These are phyloP conservation scores for Proterorhinus semilunaris DNA, from an alignment of 2,113 vertebrate genomes.

Conservation along the genomic window DNA sequence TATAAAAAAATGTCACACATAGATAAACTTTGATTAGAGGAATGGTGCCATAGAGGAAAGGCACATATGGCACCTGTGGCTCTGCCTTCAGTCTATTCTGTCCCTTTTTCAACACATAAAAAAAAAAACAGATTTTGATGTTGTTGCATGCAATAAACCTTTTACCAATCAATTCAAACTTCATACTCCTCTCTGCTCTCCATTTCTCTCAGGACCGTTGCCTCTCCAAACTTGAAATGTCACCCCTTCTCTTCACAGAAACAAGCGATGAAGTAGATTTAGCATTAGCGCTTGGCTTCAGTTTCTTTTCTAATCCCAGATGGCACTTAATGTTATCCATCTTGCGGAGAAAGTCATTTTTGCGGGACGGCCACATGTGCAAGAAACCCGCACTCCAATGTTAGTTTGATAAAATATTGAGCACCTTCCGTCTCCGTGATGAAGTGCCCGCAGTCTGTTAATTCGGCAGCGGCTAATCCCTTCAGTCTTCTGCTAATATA, in stretches of 20 bases:
- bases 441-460: constrained; percentile 66
- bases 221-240: not conserved
- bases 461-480: constrained; percentile 68
- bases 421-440: constrained; percentile 50
- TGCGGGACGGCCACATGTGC: constrained; percentile 10
- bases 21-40: too few species aligned
- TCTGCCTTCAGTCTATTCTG: too few species aligned
- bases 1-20: too few species aligned
- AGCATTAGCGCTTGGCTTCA: constrained; percentile 24
- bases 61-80: too few species aligned
- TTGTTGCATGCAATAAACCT: too few species aligned
- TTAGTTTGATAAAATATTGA: constrained; percentile 35
- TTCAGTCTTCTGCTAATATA: constrained; percentile 74
- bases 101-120: too few species aligned
- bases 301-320: constrained; percentile 57
- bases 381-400: constrained; percentile 3
- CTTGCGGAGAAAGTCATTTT: constrained; percentile 35
- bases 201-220: not conserved
- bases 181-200: not conserved
- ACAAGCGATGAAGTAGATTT: constrained; percentile 25
- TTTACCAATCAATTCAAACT: too few species aligned
- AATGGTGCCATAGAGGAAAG: too few species aligned
- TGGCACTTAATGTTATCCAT: constrained; percentile 50
- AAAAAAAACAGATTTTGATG: too few species aligned
- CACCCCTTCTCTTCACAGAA: not conserved